These are phyloP conservation scores for Spisula subtruncata DNA, from an alignment of 2,888 invertebrate species.

Conservation along the genomic window DNA sequence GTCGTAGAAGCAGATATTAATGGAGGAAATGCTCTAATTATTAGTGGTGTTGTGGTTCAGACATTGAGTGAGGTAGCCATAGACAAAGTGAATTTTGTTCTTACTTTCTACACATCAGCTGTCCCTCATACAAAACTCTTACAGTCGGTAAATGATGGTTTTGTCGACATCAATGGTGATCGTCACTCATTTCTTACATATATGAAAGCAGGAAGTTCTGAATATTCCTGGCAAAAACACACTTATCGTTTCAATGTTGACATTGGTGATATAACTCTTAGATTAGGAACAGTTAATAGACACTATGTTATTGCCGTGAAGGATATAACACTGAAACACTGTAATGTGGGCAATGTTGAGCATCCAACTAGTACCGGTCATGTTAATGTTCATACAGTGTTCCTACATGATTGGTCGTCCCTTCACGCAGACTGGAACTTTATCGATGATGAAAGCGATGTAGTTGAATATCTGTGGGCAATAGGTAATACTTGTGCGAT, in stretches of 20 bases:
- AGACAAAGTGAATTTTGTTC: not conserved
- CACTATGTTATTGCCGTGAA: slow-evolving; percentile 54
- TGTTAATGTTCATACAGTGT: slow-evolving; percentile 50
- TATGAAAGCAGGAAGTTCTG: slow-evolving; percentile 39
- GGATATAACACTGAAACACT: slow-evolving; percentile 39
- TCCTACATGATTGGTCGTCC: slow-evolving; percentile 65
- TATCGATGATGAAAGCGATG: slow-evolving; percentile 53
- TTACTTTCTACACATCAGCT: slow-evolving; percentile 57
- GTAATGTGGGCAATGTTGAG: not conserved
- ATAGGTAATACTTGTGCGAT: slow-evolving; percentile 47
- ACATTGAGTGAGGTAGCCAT: not conserved
- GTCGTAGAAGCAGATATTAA: not conserved
- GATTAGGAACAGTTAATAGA: slow-evolving; percentile 34
- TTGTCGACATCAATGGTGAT: slow-evolving; percentile 39
- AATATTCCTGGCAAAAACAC: slow-evolving; percentile 60
- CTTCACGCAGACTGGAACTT: slow-evolving; percentile 64
- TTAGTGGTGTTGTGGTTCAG: not conserved
- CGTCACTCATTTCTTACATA: slow-evolving; percentile 52
- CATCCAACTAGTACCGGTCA: slow-evolving; percentile 31
- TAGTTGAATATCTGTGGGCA: slow-evolving; percentile 65
- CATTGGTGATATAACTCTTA: slow-evolving; percentile 10
- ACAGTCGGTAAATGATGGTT: slow-evolving; percentile 52
- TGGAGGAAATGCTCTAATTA: slow-evolving; percentile 4
- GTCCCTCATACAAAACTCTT: slow-evolving; percentile 32
- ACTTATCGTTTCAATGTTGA: slow-evolving; percentile 43